Conservation (phyloP, 2,888 invertebrate genomes). For the Andrena hattorfiana region DNA sequence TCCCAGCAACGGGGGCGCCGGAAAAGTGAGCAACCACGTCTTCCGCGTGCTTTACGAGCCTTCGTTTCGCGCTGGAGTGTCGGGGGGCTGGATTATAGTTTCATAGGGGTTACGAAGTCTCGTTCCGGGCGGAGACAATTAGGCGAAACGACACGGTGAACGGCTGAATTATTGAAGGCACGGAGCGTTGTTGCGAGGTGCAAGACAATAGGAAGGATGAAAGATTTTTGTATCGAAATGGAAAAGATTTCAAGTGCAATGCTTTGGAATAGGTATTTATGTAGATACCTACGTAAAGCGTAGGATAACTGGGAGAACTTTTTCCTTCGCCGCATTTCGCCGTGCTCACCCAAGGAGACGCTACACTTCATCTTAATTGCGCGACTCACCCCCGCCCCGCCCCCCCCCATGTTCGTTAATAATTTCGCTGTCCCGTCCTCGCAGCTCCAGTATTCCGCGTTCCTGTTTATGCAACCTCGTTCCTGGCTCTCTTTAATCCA, state of each 20-base stretch:
- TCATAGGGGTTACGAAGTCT: slow-evolving; percentile 21
- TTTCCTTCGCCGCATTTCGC: neutral
- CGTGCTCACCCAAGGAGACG: neutral
- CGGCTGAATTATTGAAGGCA: slow-evolving; percentile 24
- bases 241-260: no score
- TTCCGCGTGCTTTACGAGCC: slow-evolving; percentile 19
- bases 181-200: neutral
- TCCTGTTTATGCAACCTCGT: slow-evolving; percentile 8
- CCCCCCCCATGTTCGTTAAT: neutral
- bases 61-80: neutral
- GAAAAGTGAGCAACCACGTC: slow-evolving; percentile 11
- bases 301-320: neutral
- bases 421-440: neutral
- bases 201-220: neutral
- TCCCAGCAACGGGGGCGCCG: neutral
- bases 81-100: slow-evolving; percentile 22
- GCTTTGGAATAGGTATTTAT: no score
- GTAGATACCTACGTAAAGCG: no score
- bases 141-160: neutral
- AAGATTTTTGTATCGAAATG: neutral
- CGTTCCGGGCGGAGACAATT: slow-evolving; percentile 16
- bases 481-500: slow-evolving; percentile 13
- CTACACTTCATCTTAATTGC: neutral
- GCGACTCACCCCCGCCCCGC: neutral
- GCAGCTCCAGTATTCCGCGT: neutral